Percentiles rank a stretch among this genome's conserved stretches.
These are phyloP conservation scores for Rousettus leschenaultii DNA, from an alignment of 2,113 vertebrate species.

Conservation along the genomic window DNA sequence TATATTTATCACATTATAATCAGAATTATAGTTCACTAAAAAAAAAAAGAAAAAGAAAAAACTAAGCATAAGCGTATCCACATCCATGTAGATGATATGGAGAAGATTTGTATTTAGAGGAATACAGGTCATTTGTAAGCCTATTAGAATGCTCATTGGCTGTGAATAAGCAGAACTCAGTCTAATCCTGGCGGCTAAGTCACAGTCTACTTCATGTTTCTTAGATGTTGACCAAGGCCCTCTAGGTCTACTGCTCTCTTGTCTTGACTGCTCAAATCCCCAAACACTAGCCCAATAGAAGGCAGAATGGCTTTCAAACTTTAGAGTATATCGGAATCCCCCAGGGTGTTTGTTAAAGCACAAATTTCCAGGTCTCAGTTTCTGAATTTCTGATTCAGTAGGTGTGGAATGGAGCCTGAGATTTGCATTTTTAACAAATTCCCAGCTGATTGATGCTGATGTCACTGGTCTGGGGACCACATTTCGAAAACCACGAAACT, in stretches of 20 bases:
- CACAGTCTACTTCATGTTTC: background rate
- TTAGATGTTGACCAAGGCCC: background rate
- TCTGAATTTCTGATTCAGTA: background rate
- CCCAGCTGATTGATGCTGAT: background rate
- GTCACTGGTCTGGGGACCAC: background rate
- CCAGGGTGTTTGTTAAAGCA: background rate
- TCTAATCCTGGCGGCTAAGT: background rate
- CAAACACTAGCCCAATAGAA: background rate
- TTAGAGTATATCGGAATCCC: background rate
- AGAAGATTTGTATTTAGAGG: conserved; percentile 4
- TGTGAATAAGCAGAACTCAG: background rate
- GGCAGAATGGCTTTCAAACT: background rate
- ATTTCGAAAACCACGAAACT: background rate
- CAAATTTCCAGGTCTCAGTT: background rate
- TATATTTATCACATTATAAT: conserved; percentile 51
- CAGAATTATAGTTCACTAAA: conserved; percentile 43
- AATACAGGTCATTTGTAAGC: background rate
- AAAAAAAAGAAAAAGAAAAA: background rate
- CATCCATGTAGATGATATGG: background rate
- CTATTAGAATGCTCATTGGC: background rate
- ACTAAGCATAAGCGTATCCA: background rate
- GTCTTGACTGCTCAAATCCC: background rate
- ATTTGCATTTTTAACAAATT: background rate
- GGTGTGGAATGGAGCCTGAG: background rate
- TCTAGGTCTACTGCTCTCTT: background rate